Conservation (phyloP, 2,113 vertebrate genomes). For the Odobenus rosmarus region DNA sequence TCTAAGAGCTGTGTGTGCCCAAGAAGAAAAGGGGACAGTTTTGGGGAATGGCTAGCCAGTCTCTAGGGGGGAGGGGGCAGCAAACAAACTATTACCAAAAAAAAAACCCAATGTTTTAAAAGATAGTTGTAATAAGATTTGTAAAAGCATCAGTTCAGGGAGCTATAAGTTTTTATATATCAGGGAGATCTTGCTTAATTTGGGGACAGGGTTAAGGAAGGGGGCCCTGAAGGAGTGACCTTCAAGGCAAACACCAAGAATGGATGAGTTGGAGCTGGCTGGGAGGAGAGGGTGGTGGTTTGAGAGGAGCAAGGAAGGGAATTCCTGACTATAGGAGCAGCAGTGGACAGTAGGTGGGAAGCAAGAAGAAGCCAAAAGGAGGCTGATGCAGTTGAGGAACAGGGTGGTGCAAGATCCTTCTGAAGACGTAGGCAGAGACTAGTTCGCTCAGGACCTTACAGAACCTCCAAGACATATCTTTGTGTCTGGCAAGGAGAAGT, state of each 20-base stretch:
- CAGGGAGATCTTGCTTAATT: not conserved
- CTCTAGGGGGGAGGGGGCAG: not conserved
- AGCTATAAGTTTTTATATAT: not conserved
- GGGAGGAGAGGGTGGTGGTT: not conserved
- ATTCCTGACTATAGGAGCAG: not conserved
- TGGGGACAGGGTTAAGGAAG: not conserved
- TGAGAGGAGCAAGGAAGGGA: not conserved
- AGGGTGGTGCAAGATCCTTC: not conserved
- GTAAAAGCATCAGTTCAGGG: not conserved
- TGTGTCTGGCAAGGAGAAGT: not conserved
- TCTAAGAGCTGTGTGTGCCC: not conserved
- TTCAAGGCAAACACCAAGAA: not conserved
- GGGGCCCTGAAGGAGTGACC: not conserved
- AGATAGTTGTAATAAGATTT: not conserved
- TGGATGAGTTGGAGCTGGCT: not conserved
- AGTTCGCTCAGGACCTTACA: not conserved
- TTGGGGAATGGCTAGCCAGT: not conserved
- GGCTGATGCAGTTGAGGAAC: not conserved
- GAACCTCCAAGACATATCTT: not conserved
- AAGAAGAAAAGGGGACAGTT: not conserved
- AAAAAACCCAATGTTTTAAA: not conserved
- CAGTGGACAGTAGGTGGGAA: not conserved
- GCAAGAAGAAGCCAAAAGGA: not conserved
- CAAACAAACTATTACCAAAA: not conserved
- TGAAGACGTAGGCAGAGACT: not conserved